These are phyloP conservation scores for Enoplosus armatus DNA, from an alignment of 2,797 vertebrate species.

Conservation along the genomic window DNA sequence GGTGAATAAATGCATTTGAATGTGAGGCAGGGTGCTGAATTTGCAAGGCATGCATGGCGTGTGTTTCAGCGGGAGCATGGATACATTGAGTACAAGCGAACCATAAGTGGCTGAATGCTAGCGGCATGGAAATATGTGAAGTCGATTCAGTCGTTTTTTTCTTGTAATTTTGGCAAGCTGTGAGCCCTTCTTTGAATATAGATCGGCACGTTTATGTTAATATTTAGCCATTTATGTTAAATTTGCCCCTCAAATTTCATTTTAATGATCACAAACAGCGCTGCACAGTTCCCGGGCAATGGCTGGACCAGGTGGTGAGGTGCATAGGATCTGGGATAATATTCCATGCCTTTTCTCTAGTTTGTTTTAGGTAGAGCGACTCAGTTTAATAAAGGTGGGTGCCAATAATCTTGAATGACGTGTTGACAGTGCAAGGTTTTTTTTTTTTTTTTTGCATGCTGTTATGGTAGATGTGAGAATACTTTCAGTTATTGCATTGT, in stretches of 20 bases:
- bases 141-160: too few relatives aligned
- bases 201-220: neutral
- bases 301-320: neutral
- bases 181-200: too few relatives aligned
- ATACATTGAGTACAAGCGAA: too few relatives aligned
- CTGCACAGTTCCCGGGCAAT: neutral
- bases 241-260: neutral
- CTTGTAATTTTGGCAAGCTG: too few relatives aligned
- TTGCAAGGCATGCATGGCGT: neutral
- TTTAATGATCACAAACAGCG: neutral
- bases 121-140: neutral
- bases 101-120: neutral
- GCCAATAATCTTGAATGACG: neutral
- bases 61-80: neutral
- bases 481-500: neutral
- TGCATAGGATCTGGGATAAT: neutral
- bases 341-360: neutral
- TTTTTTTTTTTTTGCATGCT: neutral
- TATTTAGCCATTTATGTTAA: neutral
- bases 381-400: neutral
- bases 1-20: slow-evolving; percentile 3
- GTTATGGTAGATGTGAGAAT: neutral
- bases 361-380: neutral
- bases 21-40: neutral
- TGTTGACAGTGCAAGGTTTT: slow-evolving; percentile 1